phyloP scores from a whole-genome alignment of 2,113 vertebrate genomes.

The Cygnus buccinator region DNA sequence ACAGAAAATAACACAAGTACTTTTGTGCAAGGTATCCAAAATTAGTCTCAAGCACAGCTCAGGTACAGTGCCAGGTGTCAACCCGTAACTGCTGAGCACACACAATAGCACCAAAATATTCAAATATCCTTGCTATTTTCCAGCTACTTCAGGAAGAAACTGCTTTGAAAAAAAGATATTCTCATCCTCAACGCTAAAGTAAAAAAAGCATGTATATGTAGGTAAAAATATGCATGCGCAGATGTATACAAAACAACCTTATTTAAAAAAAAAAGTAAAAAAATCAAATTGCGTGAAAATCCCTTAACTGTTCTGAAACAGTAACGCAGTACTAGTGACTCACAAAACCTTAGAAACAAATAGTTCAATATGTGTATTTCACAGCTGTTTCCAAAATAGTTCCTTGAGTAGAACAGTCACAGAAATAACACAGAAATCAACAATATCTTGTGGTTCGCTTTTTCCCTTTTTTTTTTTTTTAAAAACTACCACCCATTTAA shows the following conservation, averaged over 20 bases:
- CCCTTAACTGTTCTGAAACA: neutral
- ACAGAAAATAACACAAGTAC: neutral
- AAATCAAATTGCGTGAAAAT: neutral
- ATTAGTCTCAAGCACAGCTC: neutral
- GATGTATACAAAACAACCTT: neutral
- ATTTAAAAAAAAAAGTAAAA: neutral
- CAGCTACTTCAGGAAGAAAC: neutral
- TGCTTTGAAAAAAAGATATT: neutral
- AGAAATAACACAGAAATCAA: neutral
- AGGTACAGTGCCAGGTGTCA: neutral
- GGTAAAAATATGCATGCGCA: neutral
- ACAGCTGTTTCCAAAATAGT: neutral
- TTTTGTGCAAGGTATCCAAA: neutral
- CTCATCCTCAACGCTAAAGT: neutral
- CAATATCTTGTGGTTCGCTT: fast-evolving
- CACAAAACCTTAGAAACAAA: neutral
- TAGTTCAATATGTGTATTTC: neutral
- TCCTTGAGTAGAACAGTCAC: neutral
- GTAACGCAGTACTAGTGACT: neutral
- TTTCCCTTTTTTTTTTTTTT: fast-evolving
- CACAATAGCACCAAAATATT: neutral
- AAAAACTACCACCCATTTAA: neutral
- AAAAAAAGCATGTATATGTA: neutral
- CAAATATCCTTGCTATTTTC: neutral
- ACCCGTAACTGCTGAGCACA: neutral